These are phyloP conservation scores for Thomomys bottae DNA, from an alignment of 2,113 vertebrate genomes.

Conservation along the genomic window DNA sequence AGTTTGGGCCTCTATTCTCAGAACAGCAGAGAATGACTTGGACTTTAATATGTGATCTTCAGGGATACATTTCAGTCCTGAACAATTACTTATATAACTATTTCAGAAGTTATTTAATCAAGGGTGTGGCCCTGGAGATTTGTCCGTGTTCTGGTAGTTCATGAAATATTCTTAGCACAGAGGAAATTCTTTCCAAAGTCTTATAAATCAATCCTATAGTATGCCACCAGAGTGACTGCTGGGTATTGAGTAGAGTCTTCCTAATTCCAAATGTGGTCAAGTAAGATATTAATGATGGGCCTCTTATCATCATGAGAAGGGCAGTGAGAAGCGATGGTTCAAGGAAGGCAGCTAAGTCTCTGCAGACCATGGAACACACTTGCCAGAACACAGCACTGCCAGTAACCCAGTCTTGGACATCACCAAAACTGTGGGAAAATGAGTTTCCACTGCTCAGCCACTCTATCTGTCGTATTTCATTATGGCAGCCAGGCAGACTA, in stretches of 20 bases:
- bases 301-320: too few relatives aligned
- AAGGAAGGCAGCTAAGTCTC: not conserved
- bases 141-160: not conserved
- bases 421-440: not conserved
- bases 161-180: not conserved
- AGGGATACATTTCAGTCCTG: not conserved
- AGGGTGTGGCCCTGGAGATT: not conserved
- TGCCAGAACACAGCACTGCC: not conserved
- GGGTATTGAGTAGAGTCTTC: not conserved
- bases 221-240: not conserved
- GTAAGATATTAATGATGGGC: too few relatives aligned
- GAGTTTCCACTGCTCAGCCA: not conserved
- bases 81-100: not conserved
- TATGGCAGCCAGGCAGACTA: not conserved
- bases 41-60: not conserved
- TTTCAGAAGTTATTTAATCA: not conserved
- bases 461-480: not conserved
- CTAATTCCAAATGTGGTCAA: not conserved
- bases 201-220: not conserved
- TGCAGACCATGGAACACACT: not conserved
- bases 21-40: not conserved
- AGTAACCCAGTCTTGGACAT: not conserved
- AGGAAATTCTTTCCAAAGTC: not conserved
- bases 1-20: not conserved
- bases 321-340: fast-evolving